Base-by-base conservation (phyloP, 2,113 vertebrate genomes). In the Orycteropus afer region DNA sequence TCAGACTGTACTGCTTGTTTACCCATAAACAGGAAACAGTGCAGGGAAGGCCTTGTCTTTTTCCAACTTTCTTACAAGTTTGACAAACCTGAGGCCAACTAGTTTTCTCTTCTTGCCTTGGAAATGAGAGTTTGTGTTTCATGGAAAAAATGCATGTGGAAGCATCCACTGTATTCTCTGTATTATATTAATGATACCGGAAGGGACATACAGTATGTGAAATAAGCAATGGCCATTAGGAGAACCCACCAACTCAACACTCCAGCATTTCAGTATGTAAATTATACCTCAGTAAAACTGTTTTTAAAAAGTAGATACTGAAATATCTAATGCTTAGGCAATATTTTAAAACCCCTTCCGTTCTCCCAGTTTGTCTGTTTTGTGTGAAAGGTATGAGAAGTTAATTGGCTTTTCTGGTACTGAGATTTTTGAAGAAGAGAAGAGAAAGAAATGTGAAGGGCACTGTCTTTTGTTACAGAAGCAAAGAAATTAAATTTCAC, bases 401-500 rank as follows among this genome's bases (percentile, higher is more conserved):
- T 69, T 20, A 32, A 55, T 7, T 86, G 47, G 37, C 34, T 40
- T 88, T 90, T 61, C 74, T 76, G 23, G 51, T 51, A 49, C 0
- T 67, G 80, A 14, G 10, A 34, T 45, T 49, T n/a, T 13, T 20
- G 37, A 67, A 76, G 45, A 53, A 18, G n/a, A 61, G 71, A n/a
- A 29, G 14, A 74, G 12, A 87, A 90, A 45, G 6, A 49, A 78
- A 83, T 22, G 4, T 42, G 25, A 90, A 90, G 29, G 47, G 7
- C 32, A 90, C 27, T 61, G 3, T 15, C 45, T 84, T 82, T 71
- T 53, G 15, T 65, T 84, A 59, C 0, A 71, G 77, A 92, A 79
- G 22, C 12, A 49, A 89, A 74, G 42, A 42, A 63, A 89, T 47
- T 47, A 89, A 59, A 79, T 80, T 42, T 84, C 77, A 34, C 15